These are phyloP conservation scores for Nowickia ferox DNA, from an alignment of 2,888 invertebrate species.

Conservation along the genomic window DNA sequence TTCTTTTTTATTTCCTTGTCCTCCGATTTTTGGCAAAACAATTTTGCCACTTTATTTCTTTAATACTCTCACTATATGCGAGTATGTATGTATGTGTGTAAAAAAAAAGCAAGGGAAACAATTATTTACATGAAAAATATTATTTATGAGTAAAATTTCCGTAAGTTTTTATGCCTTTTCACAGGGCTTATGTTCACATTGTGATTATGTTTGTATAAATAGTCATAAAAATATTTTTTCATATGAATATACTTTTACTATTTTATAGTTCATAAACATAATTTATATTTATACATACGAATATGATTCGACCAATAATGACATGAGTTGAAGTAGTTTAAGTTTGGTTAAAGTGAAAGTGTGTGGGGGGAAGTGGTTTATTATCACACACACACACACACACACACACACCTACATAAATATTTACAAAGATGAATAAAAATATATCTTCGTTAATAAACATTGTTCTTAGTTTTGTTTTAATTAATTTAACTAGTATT, in stretches of 20 bases:
- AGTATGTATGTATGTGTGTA: not conserved
- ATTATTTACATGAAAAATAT: constrained; percentile 82
- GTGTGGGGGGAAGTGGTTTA: constrained; percentile 52
- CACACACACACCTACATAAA: constrained; percentile 51
- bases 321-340: not conserved
- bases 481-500: not conserved
- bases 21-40: constrained; percentile 27
- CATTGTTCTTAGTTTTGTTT: not conserved
- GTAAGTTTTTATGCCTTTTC: constrained; percentile 59
- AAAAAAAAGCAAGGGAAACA: constrained; percentile 77
- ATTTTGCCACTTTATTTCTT: constrained; percentile 46
- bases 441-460: not conserved
- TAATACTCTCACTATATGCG: not conserved
- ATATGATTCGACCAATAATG: constrained; percentile 14
- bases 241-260: constrained; percentile 1
- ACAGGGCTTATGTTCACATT: constrained; percentile 28
- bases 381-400: constrained; percentile 58
- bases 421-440: constrained; percentile 49
- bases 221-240: constrained; percentile 63
- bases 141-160: constrained; percentile 77
- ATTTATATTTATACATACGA: constrained; percentile 51
- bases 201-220: constrained; percentile 58
- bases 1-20: constrained; percentile 74
- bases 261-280: constrained; percentile 59
- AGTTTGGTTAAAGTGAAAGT: not conserved